phyloP scores from a whole-genome alignment of 2,797 vertebrate species.

The Schizothorax lantsangensis region DNA sequence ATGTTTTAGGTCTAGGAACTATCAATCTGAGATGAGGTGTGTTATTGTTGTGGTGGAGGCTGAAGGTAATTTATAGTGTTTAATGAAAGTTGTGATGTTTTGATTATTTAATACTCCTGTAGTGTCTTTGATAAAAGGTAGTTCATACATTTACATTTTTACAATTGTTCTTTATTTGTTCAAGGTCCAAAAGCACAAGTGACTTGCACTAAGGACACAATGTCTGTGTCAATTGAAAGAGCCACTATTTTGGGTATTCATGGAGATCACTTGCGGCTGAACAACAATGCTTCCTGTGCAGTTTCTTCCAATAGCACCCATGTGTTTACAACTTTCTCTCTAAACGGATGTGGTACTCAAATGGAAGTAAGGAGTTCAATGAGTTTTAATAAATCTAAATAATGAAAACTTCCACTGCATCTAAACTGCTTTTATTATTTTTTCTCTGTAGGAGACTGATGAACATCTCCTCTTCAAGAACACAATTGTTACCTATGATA shows the following conservation, averaged over 20 bases:
- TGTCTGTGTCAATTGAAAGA: conserved; percentile 40
- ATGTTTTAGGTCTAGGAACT: conserved; percentile 41
- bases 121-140: too few relatives aligned
- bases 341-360: conserved; percentile 65
- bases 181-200: conserved; percentile 47
- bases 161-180: too few relatives aligned
- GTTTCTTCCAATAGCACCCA: conserved; percentile 64
- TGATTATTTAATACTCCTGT: too few relatives aligned
- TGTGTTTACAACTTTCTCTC: conserved; percentile 59
- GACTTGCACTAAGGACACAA: conserved; percentile 57
- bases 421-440: background rate
- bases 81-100: too few relatives aligned
- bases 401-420: background rate
- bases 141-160: too few relatives aligned
- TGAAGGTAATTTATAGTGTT: too few relatives aligned
- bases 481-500: conserved; percentile 56
- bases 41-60: conserved; percentile 58
- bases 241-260: conserved; percentile 40
- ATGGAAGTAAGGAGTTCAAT: conserved; percentile 56
- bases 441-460: conserved; percentile 59
- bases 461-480: conserved; percentile 65
- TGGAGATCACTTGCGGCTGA: conserved; percentile 59
- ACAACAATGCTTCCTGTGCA: background rate
- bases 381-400: background rate
- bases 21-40: conserved; percentile 68